phyloP scores from a whole-genome alignment of 1,140 invertebrate species.

The Heliconius eleuchia region DNA sequence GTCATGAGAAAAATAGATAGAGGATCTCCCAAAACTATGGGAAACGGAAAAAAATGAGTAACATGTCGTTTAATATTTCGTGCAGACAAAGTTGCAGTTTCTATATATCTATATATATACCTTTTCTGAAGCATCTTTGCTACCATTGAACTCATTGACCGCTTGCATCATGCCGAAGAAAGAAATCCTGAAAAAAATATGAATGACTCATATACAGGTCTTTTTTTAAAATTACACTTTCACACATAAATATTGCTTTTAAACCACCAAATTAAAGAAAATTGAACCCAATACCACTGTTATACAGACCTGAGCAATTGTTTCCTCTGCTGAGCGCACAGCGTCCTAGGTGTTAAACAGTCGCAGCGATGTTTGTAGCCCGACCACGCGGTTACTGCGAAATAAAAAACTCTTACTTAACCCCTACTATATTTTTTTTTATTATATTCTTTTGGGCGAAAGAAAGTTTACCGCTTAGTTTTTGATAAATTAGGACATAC shows the following conservation, averaged over 20 bases:
- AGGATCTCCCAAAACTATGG: too few species aligned
- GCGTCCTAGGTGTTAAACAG: constrained; percentile 60
- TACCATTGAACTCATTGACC: constrained; percentile 57
- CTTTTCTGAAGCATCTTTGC: constrained; percentile 47
- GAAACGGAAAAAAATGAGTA: too few species aligned
- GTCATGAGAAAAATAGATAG: too few species aligned
- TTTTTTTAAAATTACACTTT: background rate
- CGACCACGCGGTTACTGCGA: constrained; percentile 48
- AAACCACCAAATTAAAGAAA: too few species aligned
- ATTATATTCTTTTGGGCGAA: too few species aligned
- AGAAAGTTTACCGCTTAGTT: too few species aligned
- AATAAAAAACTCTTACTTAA: too few species aligned
- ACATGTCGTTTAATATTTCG: background rate
- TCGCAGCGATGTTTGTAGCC: constrained; percentile 69
- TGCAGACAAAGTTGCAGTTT: too few species aligned
- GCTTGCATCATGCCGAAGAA: constrained; percentile 68
- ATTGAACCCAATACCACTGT: background rate
- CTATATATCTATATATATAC: constrained; percentile 27
- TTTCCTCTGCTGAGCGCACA: constrained; percentile 64
- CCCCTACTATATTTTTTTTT: too few species aligned
- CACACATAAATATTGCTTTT: background rate
- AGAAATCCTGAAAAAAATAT: constrained; percentile 52
- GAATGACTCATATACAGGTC: too few species aligned
- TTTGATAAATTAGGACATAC: too few species aligned
- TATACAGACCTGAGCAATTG: constrained; percentile 56